Base-by-base conservation (phyloP, 2,888 invertebrate species). In the Drosophila mayaguana region DNA sequence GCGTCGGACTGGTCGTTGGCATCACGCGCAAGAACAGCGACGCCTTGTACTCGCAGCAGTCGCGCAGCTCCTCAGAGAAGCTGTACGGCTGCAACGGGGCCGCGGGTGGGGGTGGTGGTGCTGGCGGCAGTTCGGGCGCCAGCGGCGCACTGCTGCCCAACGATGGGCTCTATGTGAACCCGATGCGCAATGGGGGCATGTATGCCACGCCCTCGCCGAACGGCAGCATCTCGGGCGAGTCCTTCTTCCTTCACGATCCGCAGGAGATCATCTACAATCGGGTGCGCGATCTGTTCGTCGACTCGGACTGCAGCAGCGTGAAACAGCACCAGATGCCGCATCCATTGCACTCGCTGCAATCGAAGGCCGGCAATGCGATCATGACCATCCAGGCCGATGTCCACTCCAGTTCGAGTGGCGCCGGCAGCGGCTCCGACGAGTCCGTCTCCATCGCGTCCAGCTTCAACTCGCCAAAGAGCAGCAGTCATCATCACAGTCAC, bases 181-280 rank as follows among this genome's bases (percentile, higher is more conserved):
- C 97, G 0, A 97, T 97, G 96, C 92, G 94, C 43, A 90, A 89
- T 43, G 90, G 90, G 0, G 91, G 89, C 14, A 93, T 94, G 93
- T 93, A 83, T 92, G 94, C 92, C 92, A 94, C 93, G 91, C 91
- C 93, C 42, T 95, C 91, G 93, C 94, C 94, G 59, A 94, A 94
- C 54, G 95, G 94, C 72, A 94, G 94, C 87, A 92, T 93, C 60
- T 93, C 93, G 11, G 94, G 94, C n/a, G 95, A 96, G 86, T 95
- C 96, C 8, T 98, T 97, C 94, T 98, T 97, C 92, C 94, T 98
- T 59, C 97, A 97, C 93, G 96, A 96, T 89, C 96, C 96, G 0
- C 96, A 96, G 67, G 96, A 96, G 81, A 94, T 97, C 48, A 95
- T 95, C 72, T 97, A 97, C 93, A 97, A 97, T 92, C 95, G 97